Evolutionary conservation across 2,888 invertebrate species (phyloP), one percentile per base, ranked within the genome.

Genomic region (Melinaea menophilus): DNA sequence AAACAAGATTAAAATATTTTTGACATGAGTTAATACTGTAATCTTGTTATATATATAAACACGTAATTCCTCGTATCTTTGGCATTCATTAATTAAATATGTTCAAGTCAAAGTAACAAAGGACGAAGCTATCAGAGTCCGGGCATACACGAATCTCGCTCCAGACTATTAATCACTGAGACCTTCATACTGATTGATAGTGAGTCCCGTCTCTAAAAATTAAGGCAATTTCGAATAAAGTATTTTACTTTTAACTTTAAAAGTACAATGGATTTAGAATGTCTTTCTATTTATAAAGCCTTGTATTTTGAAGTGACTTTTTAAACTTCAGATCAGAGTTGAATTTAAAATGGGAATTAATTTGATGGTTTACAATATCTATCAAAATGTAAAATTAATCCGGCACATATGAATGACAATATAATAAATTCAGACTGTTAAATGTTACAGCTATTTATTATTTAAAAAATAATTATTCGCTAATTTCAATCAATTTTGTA

Each of bases 111-210:
- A 60, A 66, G 61, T 58, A 62, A 62, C 62, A 64, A 55, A 60
- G 67, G 64, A 57, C 58, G 60, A 37, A 41, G 56, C 59, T 64
- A 64, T 64, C 60, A 58, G 48, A 31, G 51, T 31, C 31, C 31
- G 31, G 22, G 7, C 51, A 41, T 41, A 41, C 41, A 41, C 51
- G 51, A 11, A 31, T 31, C 22, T 22, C 22, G 22, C 22, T 22
- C 31, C 51, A 51, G 47, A 55, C 67, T 34, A 67, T 67, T 67
- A 67, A 67, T 65, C 65, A 59, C 62, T 34, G 54, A 46, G 47
- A 46, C 60, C 46, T 58, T 58, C 54, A 54, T 58, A 56, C 64
- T 65, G 64, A 67, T 62, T 60, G 59, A 62, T 58, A 56, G 60
- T 55, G 45, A n/a, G 46, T 13, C 51, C 45, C 51, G n/a, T 51